Conservation (phyloP, 2,888 invertebrate species). For the Homarus gammarus region DNA sequence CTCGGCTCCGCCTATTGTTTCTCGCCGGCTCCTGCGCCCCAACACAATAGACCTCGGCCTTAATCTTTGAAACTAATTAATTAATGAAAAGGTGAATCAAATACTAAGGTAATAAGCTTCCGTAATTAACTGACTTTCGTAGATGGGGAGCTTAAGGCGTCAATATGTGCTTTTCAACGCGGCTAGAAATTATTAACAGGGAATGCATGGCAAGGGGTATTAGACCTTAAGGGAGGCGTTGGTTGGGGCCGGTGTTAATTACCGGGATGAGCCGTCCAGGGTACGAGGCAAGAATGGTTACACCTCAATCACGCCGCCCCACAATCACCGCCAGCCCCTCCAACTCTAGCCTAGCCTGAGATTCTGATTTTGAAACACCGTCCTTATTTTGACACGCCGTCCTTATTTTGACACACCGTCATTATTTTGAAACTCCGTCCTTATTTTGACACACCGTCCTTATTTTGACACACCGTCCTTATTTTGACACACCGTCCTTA, state of each 20-base stretch:
- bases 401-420: no score
- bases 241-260: slow-evolving; percentile 14
- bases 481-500: no score
- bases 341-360: not conserved
- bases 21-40: slow-evolving; percentile 60
- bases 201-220: slow-evolving; percentile 28
- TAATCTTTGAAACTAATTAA: slow-evolving; percentile 76
- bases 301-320: not conserved
- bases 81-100: slow-evolving; percentile 76
- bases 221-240: slow-evolving; percentile 26
- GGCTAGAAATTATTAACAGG: slow-evolving; percentile 61
- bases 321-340: not conserved
- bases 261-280: slow-evolving; percentile 10
- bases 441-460: no score
- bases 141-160: slow-evolving; percentile 71
- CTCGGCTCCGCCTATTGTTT: slow-evolving; percentile 63
- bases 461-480: not conserved
- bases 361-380: no score
- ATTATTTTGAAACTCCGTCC: no score
- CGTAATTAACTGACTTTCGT: slow-evolving; percentile 74
- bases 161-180: slow-evolving; percentile 68
- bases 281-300: slow-evolving; percentile 7
- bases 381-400: no score
- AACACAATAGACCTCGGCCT: slow-evolving; percentile 59
- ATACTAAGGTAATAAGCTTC: slow-evolving; percentile 74